Evolutionary conservation across 2,113 vertebrate species (phyloP).

Genomic region (Scomber japonicus): DNA sequence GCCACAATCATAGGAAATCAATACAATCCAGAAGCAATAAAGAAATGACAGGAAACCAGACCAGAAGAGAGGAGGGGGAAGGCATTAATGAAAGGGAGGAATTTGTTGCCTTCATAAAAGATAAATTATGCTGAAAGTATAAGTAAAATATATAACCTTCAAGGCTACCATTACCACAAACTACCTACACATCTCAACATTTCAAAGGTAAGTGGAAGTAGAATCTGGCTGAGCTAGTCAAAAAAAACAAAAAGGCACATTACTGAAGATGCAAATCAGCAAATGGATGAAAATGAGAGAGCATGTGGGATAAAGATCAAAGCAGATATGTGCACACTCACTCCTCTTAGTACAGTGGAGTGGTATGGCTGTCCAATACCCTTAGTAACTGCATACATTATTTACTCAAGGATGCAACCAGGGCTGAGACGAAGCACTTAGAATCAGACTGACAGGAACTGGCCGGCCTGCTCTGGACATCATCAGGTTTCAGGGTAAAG

Average conservation of each 20-base stretch:
- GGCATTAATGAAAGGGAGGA: slow-evolving; percentile 5
- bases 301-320: slow-evolving; percentile 16
- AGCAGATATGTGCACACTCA: slow-evolving; percentile 29
- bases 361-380: slow-evolving; percentile 52
- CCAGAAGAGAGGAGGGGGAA: not conserved
- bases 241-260: slow-evolving; percentile 18
- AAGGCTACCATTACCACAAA: slow-evolving; percentile 22
- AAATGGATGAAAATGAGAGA: slow-evolving; percentile 32
- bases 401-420: slow-evolving; percentile 71
- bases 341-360: slow-evolving; percentile 44
- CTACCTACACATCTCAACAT: not conserved
- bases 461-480: slow-evolving; percentile 37
- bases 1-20: slow-evolving; percentile 49
- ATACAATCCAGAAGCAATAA: slow-evolving; percentile 25
- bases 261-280: slow-evolving; percentile 41
- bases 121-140: slow-evolving; percentile 40
- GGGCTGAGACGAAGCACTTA: slow-evolving; percentile 68
- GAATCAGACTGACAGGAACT: slow-evolving; percentile 50
- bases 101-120: slow-evolving; percentile 44
- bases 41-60: slow-evolving; percentile 24
- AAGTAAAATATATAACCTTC: slow-evolving; percentile 35
- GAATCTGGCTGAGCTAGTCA: not conserved
- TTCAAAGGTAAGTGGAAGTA: slow-evolving; percentile 9
- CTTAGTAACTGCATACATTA: slow-evolving; percentile 78
- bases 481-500: slow-evolving; percentile 59